Conservation (phyloP, 2,888 invertebrate species). For the Carabus problematicus region DNA sequence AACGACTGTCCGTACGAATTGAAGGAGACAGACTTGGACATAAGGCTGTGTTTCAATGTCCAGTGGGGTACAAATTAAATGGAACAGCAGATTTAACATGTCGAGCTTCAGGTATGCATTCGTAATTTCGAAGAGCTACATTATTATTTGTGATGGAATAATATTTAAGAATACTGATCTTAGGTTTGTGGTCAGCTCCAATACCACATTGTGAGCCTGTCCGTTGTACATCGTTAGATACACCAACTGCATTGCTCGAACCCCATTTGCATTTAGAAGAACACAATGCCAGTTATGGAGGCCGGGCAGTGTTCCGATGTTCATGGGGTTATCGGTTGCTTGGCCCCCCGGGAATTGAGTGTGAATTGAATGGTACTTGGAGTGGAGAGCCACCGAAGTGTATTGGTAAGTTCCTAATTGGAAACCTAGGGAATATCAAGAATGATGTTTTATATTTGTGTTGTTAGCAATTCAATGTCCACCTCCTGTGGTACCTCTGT, state of each 20-base stretch:
- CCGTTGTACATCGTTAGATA: slow-evolving; percentile 75
- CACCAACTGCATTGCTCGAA: slow-evolving; percentile 68
- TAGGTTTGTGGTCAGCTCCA: slow-evolving; percentile 79
- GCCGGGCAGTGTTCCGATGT: slow-evolving; percentile 81
- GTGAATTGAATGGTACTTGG: slow-evolving; percentile 81
- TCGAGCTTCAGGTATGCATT: slow-evolving; percentile 72
- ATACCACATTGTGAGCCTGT: slow-evolving; percentile 79
- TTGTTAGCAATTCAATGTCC: slow-evolving; percentile 81
- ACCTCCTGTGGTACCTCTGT: slow-evolving; percentile 74
- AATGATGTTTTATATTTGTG: too few relatives aligned
- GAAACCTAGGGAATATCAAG: background rate
- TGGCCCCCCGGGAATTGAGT: slow-evolving; percentile 80
- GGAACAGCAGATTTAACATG: slow-evolving; percentile 83
- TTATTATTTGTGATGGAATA: background rate
- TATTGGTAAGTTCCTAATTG: slow-evolving; percentile 65
- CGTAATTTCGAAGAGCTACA: background rate
- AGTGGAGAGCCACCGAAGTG: slow-evolving; percentile 79
- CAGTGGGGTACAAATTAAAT: slow-evolving; percentile 78
- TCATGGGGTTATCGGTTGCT: slow-evolving; percentile 82
- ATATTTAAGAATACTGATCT: background rate
- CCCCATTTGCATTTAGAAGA: slow-evolving; percentile 78
- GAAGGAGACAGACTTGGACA: slow-evolving; percentile 83
- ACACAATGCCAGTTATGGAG: slow-evolving; percentile 82
- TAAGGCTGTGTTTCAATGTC: slow-evolving; percentile 78
- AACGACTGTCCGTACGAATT: slow-evolving; percentile 72